Percentiles rank a stretch among this genome's conserved stretches.
Conservation (phyloP, 1,140 invertebrate genomes). For the Subanguina moxae region DNA sequence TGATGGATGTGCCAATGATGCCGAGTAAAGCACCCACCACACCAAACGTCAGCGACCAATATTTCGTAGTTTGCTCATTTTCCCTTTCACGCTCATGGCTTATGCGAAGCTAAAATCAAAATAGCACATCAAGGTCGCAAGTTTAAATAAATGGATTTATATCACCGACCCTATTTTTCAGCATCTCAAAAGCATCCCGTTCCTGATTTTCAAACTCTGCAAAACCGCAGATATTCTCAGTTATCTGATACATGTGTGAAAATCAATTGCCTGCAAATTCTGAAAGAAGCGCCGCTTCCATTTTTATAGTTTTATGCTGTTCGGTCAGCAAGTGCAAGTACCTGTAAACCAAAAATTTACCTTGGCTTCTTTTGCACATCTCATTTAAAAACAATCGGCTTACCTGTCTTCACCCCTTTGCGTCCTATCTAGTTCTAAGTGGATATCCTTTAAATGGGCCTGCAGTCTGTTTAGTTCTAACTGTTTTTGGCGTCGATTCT, state of each 20-base stretch:
- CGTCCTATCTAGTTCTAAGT: background rate
- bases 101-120: conserved; percentile 63
- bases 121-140: conserved; percentile 14
- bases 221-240: conserved; percentile 47
- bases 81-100: conserved; percentile 72
- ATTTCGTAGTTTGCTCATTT: conserved; percentile 72
- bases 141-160: background rate
- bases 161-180: conserved; percentile 64
- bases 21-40: conserved; percentile 69
- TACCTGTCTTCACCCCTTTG: conserved; percentile 5
- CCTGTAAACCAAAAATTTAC: background rate
- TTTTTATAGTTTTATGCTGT: background rate
- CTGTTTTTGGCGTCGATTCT: conserved; percentile 1
- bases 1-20: conserved; percentile 67
- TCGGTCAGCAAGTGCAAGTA: background rate
- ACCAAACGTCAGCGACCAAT: conserved; percentile 73
- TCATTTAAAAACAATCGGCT: background rate
- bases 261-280: conserved; percentile 22
- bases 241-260: conserved; percentile 19
- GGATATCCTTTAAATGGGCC: background rate
- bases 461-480: background rate
- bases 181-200: conserved; percentile 67
- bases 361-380: background rate
- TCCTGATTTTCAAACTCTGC: conserved; percentile 63
- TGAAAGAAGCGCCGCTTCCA: background rate